Evolutionary conservation across 2,797 vertebrate genomes (phyloP), one percentile per base, ranked within the genome.

Genomic region (Sebastolobus altivelis): DNA sequence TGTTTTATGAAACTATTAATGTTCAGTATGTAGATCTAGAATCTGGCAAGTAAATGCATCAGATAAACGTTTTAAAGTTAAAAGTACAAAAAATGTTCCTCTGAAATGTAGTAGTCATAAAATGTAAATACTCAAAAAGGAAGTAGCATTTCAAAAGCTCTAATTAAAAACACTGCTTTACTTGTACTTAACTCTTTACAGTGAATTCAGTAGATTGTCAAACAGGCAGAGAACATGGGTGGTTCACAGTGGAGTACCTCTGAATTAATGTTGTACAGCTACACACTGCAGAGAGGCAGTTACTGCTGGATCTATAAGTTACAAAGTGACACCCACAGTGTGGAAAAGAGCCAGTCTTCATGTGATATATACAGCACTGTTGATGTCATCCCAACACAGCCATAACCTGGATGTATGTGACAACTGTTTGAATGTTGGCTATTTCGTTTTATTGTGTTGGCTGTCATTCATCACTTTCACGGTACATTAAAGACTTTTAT

Each of bases 401-500:
- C 70, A 62, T 71, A 61, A 78, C 18, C 46, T 65, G 33, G 5
- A 77, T 58, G 69, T 37, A 20, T n/a, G 16, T 70, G 75, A 65
- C 76, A 80, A 65, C 67, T 33, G 60, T 82, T 37, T 61, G 55
- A 79, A 81, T 70, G 72, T 31, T 46, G 25, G 38, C 55, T 52
- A 38, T 84, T 73, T 46, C 52, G 55, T 79, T 89, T 81, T 81
- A 86, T 56, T 75, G 61, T 73, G 27, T 49, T 81, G 22, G 33
- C 55, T 76, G 58, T 56, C 35, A 38, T 56, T 78, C 82, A 85
- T 65, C 56, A 81, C 58, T 82, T 91, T 75, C 73, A 82, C 14
- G 5, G 67, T 62, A 66, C 77, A 77, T 77, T 86, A 69, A 85
- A 72, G 56, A 77, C 33, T 52, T 85, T 88, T 87, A 88, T 58